Evolutionary conservation across 2,113 vertebrate genomes (phyloP).

Genomic region (Petrocephalus microphthalmus): DNA sequence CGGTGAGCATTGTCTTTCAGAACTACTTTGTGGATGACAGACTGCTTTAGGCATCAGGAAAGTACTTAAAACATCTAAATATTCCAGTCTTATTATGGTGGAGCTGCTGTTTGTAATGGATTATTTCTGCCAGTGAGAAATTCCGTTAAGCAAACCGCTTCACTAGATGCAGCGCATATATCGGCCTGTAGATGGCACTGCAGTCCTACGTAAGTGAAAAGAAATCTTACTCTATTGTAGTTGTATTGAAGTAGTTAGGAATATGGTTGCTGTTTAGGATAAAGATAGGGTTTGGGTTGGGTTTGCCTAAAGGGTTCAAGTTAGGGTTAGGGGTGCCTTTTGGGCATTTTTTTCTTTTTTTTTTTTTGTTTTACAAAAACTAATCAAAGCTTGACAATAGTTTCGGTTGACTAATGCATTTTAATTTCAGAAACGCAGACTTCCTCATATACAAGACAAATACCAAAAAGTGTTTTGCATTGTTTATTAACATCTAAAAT

Average conservation of each 20-base stretch:
- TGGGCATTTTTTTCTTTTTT: neutral
- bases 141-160: neutral
- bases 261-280: neutral
- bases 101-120: neutral
- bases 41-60: neutral
- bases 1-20: neutral
- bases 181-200: neutral
- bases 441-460: neutral
- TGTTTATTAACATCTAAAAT: neutral
- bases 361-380: neutral
- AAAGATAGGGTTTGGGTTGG: neutral
- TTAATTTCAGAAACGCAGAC: neutral
- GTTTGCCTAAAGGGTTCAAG: neutral
- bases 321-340: neutral
- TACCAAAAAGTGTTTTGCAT: neutral
- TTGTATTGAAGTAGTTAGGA: neutral
- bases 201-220: neutral
- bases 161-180: neutral
- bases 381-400: neutral
- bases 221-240: neutral
- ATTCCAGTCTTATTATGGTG: neutral
- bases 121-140: neutral
- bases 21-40: neutral
- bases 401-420: neutral
- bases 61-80: neutral